Percentiles rank a stretch among this genome's conserved stretches.
These are phyloP conservation scores for Simalia tracyae DNA, from an alignment of 2,797 vertebrate species.

Conservation along the genomic window DNA sequence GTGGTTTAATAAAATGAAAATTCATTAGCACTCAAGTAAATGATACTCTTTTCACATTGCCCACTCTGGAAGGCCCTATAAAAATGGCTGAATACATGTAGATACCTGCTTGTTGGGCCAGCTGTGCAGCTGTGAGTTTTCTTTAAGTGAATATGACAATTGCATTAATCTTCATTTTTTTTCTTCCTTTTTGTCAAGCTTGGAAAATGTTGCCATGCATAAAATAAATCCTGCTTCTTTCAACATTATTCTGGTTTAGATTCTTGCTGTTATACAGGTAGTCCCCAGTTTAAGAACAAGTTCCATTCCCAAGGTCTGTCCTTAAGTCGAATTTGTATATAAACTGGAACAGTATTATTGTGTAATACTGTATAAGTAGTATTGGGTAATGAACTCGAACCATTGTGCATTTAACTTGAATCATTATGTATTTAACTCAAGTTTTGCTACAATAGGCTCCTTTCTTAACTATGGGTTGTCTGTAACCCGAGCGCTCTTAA, in stretches of 20 bases:
- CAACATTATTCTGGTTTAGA: background rate
- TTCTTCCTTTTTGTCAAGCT: background rate
- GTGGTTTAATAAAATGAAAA: conserved; percentile 54
- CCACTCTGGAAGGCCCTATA: background rate
- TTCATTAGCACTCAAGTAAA: conserved; percentile 48
- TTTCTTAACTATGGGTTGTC: too few relatives aligned
- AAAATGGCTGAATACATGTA: conserved; percentile 3
- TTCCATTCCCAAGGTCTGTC: too few relatives aligned
- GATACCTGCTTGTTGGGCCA: background rate
- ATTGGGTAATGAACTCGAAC: too few relatives aligned
- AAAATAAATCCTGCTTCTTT: background rate
- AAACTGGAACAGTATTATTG: too few relatives aligned
- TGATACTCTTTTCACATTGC: conserved; percentile 9
- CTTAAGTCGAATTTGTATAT: too few relatives aligned
- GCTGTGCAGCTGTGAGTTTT: conserved; percentile 1
- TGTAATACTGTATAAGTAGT: too few relatives aligned
- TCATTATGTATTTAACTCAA: too few relatives aligned
- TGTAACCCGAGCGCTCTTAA: too few relatives aligned
- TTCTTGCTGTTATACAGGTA: background rate
- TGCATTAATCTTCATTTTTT: background rate
- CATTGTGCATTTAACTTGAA: too few relatives aligned
- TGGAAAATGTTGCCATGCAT: background rate
- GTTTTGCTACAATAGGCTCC: too few relatives aligned
- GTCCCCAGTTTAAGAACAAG: too few relatives aligned
- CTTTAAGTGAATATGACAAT: background rate